A percentile compares a stretch with the other conserved stretches of the same genome.
phyloP scores from a whole-genome alignment of 2,797 vertebrate genomes.

The Macroramphosus scolopax region DNA sequence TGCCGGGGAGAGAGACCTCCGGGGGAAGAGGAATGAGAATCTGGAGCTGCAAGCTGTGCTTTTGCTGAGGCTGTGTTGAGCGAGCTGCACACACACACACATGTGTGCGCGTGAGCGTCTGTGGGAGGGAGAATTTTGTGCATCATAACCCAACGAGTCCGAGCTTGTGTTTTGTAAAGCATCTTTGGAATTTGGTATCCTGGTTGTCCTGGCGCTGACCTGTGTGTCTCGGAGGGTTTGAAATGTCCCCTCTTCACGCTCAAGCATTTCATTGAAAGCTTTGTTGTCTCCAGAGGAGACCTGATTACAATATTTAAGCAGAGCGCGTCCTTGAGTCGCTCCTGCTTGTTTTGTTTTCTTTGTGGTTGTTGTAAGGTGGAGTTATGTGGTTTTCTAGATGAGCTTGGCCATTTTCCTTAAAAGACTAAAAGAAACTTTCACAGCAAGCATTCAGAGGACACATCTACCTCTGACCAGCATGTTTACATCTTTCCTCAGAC shows the following conservation, averaged over 20 bases:
- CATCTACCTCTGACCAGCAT: slow-evolving; percentile 2
- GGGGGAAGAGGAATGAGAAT: slow-evolving; percentile 42
- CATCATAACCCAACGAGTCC: slow-evolving; percentile 55
- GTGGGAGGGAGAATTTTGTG: slow-evolving; percentile 48
- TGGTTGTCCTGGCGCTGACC: slow-evolving; percentile 20
- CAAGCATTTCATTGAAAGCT: slow-evolving; percentile 32
- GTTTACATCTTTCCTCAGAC: neutral
- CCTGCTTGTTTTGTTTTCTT: slow-evolving; percentile 42
- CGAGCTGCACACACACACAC: slow-evolving; percentile 29
- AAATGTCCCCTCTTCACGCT: slow-evolving; percentile 39
- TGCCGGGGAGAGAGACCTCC: slow-evolving; percentile 28
- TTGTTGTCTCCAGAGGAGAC: slow-evolving; percentile 33
- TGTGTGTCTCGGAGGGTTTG: slow-evolving; percentile 27
- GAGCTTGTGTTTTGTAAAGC: slow-evolving; percentile 64
- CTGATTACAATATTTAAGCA: slow-evolving; percentile 48
- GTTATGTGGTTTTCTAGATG: slow-evolving; percentile 28
- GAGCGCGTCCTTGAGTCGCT: slow-evolving; percentile 27
- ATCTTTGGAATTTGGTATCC: slow-evolving; percentile 72
- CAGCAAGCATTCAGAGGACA: slow-evolving; percentile 1
- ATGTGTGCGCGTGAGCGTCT: slow-evolving; percentile 32
- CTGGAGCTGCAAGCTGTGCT: slow-evolving; percentile 23
- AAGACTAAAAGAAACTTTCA: neutral
- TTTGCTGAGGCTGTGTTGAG: slow-evolving; percentile 36
- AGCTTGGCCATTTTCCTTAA: slow-evolving; percentile 16
- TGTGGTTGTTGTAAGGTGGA: slow-evolving; percentile 31